These are phyloP conservation scores for Megaustenia siamemsis DNA, from an alignment of 2,888 invertebrate species.

Conservation along the genomic window DNA sequence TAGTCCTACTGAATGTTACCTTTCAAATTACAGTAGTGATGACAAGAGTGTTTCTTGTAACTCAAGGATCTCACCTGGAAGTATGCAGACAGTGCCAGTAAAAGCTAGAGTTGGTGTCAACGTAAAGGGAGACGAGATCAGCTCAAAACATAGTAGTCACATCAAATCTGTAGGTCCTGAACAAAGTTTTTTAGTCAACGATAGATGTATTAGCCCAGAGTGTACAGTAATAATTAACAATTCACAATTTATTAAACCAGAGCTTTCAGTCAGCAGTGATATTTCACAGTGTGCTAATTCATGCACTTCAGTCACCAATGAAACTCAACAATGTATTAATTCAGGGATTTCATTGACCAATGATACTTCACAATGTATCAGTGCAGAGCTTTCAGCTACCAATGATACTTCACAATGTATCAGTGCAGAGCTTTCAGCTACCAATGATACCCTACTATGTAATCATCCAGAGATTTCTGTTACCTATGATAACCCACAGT, in stretches of 20 bases:
- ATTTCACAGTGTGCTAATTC: no score
- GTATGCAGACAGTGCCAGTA: not conserved
- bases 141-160: not conserved
- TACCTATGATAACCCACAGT: no score
- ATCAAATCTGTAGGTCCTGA: not conserved
- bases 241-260: not conserved
- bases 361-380: not conserved
- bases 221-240: not conserved
- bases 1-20: not conserved
- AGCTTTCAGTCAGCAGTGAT: no score
- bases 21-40: not conserved
- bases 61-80: not conserved
- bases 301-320: no score
- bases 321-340: not conserved
- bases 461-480: no score
- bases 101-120: not conserved
- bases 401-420: not conserved
- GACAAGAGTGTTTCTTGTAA: no score
- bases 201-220: not conserved
- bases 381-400: not conserved
- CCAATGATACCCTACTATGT: no score
- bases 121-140: not conserved
- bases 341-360: not conserved
- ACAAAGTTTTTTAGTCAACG: not conserved
- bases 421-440: not conserved